Evolutionary conservation across 2,797 vertebrate genomes (phyloP).

Genomic region (Gadopsis bispinosus): DNA sequence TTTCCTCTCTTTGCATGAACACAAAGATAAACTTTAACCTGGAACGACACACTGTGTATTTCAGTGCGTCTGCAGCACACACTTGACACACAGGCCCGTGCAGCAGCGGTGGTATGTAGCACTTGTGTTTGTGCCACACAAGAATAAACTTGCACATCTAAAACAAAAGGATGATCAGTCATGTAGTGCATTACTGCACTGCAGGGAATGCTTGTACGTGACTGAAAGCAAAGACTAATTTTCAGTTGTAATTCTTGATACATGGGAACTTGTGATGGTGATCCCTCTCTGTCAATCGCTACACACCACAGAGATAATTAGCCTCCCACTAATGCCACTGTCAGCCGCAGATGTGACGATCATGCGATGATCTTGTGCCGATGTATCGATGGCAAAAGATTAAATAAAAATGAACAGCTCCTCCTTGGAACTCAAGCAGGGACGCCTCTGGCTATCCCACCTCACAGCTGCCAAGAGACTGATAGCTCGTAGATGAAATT

Average conservation of each 20-base stretch:
- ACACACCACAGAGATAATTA: slow-evolving; percentile 26
- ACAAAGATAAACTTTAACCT: slow-evolving; percentile 48
- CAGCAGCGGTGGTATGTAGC: slow-evolving; percentile 41
- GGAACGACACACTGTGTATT: slow-evolving; percentile 24
- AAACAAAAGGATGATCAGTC: slow-evolving; percentile 46
- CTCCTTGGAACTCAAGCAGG: slow-evolving; percentile 5
- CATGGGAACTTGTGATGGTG: slow-evolving; percentile 62
- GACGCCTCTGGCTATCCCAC: slow-evolving; percentile 6
- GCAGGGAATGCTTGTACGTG: slow-evolving; percentile 62
- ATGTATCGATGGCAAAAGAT: background rate
- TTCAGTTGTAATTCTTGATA: slow-evolving; percentile 26
- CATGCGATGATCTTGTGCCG: background rate
- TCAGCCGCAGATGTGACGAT: slow-evolving; percentile 6
- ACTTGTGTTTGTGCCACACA: slow-evolving; percentile 45
- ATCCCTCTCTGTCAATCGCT: slow-evolving; percentile 65
- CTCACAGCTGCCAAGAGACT: slow-evolving; percentile 31
- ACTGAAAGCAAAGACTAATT: slow-evolving; percentile 44
- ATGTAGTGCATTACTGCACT: slow-evolving; percentile 22
- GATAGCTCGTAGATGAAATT: slow-evolving; percentile 34
- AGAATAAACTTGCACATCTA: slow-evolving; percentile 67
- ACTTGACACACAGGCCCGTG: slow-evolving; percentile 1
- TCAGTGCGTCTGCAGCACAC: slow-evolving; percentile 5
- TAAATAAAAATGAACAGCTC: slow-evolving; percentile 6
- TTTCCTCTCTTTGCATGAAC: slow-evolving; percentile 48
- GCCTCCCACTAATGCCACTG: slow-evolving; percentile 24